Conservation (phyloP, 1,140 invertebrate genomes). For the Mya arenaria region DNA sequence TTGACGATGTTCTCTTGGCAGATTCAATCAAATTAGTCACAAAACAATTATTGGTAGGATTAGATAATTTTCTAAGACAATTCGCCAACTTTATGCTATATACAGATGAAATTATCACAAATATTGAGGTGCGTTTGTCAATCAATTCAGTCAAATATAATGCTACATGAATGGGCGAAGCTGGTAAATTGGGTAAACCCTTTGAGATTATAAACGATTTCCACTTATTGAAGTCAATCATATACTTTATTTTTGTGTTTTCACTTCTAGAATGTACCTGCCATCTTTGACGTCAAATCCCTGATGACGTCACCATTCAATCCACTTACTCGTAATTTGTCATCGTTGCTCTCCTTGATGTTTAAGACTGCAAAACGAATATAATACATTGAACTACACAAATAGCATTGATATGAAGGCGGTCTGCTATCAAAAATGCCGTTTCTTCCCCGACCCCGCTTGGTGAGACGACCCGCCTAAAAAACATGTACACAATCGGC, state of each 20-base stretch:
- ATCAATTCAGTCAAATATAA: constrained; percentile 48
- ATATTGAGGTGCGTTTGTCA: neutral
- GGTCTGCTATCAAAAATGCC: too few species aligned
- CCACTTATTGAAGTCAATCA: constrained; percentile 40
- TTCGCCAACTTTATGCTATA: constrained; percentile 32
- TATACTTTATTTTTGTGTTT: constrained; percentile 44
- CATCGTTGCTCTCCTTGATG: neutral
- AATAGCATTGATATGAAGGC: too few species aligned
- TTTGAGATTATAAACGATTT: constrained; percentile 4
- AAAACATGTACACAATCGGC: too few species aligned
- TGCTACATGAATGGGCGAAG: constrained; percentile 34
- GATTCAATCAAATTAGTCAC: constrained; percentile 24
- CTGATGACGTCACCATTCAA: neutral
- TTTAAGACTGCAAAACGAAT: neutral
- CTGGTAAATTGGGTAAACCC: neutral
- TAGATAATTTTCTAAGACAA: neutral
- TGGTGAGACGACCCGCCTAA: too few species aligned
- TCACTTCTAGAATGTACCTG: constrained; percentile 28
- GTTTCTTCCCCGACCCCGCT: too few species aligned
- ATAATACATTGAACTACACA: neutral
- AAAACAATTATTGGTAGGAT: constrained; percentile 21
- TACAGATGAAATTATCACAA: neutral
- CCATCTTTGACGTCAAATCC: constrained; percentile 2
- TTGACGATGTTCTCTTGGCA: neutral
- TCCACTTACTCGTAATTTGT: neutral